Conservation (phyloP, 2,888 invertebrate species). For the Tetragonula carbonaria region DNA sequence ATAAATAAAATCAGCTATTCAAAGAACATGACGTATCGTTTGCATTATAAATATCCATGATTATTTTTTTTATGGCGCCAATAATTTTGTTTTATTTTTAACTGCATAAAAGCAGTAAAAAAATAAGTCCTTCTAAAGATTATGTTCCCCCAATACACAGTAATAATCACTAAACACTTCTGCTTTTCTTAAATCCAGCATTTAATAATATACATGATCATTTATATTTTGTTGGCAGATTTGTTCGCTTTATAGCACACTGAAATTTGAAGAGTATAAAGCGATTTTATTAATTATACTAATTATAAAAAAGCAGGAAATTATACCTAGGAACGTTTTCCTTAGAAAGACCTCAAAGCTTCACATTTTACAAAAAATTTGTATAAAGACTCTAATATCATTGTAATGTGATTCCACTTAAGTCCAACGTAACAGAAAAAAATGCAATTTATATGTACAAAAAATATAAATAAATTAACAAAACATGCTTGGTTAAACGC, state of each 20-base stretch:
- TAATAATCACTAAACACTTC: conserved; percentile 30
- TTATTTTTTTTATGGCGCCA: conserved; percentile 50
- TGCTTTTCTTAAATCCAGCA: conserved; percentile 41
- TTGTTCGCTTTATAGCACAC: conserved; percentile 38
- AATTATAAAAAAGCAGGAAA: conserved; percentile 59
- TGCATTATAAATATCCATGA: conserved; percentile 65
- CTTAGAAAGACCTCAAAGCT: conserved; percentile 70
- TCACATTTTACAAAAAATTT: conserved; percentile 61
- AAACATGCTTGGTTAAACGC: conserved; percentile 69
- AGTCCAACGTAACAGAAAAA: conserved; percentile 68
- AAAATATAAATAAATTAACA: conserved; percentile 77
- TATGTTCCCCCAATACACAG: conserved; percentile 61
- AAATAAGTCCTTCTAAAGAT: conserved; percentile 71
- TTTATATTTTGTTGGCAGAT: conserved; percentile 52
- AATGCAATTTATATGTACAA: conserved; percentile 77
- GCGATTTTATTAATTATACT: conserved; percentile 44
- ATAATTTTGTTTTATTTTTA: conserved; percentile 59
- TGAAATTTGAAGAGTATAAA: conserved; percentile 43
- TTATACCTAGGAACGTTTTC: conserved; percentile 70
- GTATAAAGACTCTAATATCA: conserved; percentile 66
- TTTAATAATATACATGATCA: conserved; percentile 55
- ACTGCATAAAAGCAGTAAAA: conserved; percentile 53
- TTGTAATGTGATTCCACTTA: conserved; percentile 63
- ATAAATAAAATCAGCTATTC: conserved; percentile 70
- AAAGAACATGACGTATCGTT: conserved; percentile 68